phyloP scores from a whole-genome alignment of 2,797 vertebrate genomes.

The Orestias chungarensis region DNA sequence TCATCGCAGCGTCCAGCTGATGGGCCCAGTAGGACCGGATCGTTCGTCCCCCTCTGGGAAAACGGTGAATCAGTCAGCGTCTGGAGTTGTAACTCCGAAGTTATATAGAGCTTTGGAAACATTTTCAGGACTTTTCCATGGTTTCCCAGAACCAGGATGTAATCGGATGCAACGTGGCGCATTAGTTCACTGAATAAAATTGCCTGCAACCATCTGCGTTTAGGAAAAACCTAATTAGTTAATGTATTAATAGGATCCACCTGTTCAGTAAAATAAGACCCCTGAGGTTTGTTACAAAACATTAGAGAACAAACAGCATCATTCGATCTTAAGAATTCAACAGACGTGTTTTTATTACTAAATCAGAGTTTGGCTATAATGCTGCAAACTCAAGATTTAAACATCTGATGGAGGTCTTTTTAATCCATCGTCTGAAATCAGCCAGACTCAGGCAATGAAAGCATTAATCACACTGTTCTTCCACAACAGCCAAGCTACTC shows the following conservation, averaged over 20 bases:
- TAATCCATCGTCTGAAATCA: background rate
- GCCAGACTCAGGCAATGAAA: too few species aligned
- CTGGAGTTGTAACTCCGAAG: constrained; percentile 25
- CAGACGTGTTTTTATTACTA: background rate
- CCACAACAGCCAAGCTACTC: background rate
- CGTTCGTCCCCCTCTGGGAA: constrained; percentile 26
- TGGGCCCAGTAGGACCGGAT: constrained; percentile 37
- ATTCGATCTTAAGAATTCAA: background rate
- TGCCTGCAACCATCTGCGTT: background rate
- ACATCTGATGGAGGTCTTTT: background rate
- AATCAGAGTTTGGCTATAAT: background rate
- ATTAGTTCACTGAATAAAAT: background rate
- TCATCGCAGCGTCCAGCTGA: constrained; percentile 49
- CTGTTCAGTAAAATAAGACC: background rate
- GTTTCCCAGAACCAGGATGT: background rate
- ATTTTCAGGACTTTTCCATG: background rate
- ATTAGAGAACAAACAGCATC: background rate
- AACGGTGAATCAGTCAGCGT: constrained; percentile 22
- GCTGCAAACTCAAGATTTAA: background rate
- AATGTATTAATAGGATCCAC: constrained; percentile 18
- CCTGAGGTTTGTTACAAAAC: background rate
- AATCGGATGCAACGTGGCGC: too few species aligned
- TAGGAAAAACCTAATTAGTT: background rate
- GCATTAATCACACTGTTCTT: background rate
- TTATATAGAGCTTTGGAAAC: background rate